Percentiles rank a stretch among this genome's conserved stretches.
Evolutionary conservation across 2,797 vertebrate genomes (phyloP).

Genomic region (Varecia variegata): DNA sequence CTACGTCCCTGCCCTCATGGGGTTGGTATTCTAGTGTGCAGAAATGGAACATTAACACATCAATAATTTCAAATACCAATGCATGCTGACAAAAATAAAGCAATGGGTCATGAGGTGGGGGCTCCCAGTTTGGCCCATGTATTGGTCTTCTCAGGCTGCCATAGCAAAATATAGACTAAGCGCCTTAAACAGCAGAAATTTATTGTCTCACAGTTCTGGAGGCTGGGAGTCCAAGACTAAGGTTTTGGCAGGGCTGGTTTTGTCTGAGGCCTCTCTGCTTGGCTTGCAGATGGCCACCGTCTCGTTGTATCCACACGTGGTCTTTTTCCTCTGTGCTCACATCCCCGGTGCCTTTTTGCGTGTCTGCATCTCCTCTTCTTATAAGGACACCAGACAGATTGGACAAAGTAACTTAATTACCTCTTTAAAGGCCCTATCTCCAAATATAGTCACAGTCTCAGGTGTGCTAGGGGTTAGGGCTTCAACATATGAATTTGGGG

Average conservation of each 20-base stretch:
- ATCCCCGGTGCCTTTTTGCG: neutral
- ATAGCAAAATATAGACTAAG: neutral
- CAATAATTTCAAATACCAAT: neutral
- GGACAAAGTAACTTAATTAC: neutral
- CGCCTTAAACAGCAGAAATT: neutral
- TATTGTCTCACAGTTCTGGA: neutral
- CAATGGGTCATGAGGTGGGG: too few relatives aligned
- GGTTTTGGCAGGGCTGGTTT: fast-evolving
- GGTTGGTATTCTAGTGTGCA: neutral
- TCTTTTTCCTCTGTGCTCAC: neutral
- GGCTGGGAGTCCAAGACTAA: neutral
- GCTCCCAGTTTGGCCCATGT: neutral
- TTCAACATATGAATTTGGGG: neutral
- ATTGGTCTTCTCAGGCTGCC: too few relatives aligned
- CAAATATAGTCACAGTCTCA: neutral
- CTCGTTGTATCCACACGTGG: neutral
- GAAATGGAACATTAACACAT: neutral
- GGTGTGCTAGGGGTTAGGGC: neutral
- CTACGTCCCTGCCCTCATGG: neutral
- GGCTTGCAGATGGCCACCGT: neutral
- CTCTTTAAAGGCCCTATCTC: neutral
- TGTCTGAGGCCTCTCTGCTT: neutral
- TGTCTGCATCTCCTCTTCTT: neutral
- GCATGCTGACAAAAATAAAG: neutral
- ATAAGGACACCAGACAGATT: too few relatives aligned